Conservation (phyloP, 2,888 invertebrate genomes). For the Lordiphosa fenestrarum region DNA sequence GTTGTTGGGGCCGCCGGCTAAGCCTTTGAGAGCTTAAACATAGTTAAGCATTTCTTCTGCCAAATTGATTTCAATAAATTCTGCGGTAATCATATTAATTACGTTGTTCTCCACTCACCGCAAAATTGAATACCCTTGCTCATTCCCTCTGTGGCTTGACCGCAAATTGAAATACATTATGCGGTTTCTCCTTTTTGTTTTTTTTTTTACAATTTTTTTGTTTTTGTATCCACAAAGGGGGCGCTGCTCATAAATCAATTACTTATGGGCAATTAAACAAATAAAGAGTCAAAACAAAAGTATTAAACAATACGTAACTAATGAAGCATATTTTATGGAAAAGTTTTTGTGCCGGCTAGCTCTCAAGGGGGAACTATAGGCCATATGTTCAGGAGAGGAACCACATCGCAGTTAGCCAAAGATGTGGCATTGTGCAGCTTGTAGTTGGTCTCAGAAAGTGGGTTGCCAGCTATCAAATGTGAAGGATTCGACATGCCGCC, state of each 20-base stretch:
- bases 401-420: too few species aligned
- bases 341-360: background rate
- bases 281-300: conserved; percentile 9
- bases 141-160: conserved; percentile 17
- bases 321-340: conserved; percentile 1
- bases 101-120: conserved; percentile 17
- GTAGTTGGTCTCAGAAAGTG: too few species aligned
- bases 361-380: background rate
- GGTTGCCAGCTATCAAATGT: too few species aligned
- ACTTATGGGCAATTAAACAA: conserved; percentile 46
- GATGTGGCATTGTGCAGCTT: background rate
- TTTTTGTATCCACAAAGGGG: background rate
- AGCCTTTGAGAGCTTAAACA: conserved; percentile 20
- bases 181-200: conserved; percentile 32
- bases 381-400: background rate
- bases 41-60: conserved; percentile 14
- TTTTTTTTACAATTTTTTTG: background rate
- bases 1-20: conserved; percentile 8
- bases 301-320: background rate
- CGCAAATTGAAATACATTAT: conserved; percentile 52
- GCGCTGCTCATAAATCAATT: conserved; percentile 28
- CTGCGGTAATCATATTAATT: conserved; percentile 20
- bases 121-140: conserved; percentile 12
- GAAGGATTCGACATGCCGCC: too few species aligned
- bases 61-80: conserved; percentile 21